A percentile compares a stretch with the other conserved stretches of the same genome.
Evolutionary conservation across 2,888 invertebrate genomes (phyloP).

Genomic region (Ormia ochracea): DNA sequence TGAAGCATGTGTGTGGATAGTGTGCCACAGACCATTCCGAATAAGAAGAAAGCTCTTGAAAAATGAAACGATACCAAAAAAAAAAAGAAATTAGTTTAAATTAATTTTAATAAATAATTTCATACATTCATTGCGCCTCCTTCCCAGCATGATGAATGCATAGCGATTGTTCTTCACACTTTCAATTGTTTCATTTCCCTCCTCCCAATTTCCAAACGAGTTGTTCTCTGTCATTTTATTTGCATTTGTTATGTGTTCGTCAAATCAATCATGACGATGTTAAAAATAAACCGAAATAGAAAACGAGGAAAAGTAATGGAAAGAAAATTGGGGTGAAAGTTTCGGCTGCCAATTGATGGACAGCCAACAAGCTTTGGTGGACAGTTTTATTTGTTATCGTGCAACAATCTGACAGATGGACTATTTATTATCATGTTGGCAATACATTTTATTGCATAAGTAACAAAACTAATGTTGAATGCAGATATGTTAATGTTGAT

Average conservation of each 20-base stretch:
- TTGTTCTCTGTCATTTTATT: constrained; percentile 43
- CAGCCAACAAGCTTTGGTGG: constrained; percentile 24
- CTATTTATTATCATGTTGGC: not conserved
- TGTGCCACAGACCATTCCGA: not conserved
- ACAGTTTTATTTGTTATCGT: constrained; percentile 40
- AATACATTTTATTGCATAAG: not conserved
- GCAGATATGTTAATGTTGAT: not conserved
- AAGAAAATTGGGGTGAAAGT: not conserved
- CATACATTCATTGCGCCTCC: constrained; percentile 2
- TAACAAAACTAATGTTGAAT: not conserved
- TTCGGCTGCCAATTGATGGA: constrained; percentile 34
- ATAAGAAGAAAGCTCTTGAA: not conserved
- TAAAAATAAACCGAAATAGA: not conserved
- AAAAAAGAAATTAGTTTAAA: constrained; percentile 27
- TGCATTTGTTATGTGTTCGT: constrained; percentile 41
- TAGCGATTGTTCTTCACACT: constrained; percentile 39
- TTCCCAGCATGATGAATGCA: constrained; percentile 17
- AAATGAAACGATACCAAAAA: not conserved
- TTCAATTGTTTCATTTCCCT: constrained; percentile 28
- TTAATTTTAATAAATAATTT: constrained; percentile 33
- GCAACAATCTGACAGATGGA: not conserved
- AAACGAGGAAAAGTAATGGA: not conserved
- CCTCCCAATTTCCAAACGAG: not conserved
- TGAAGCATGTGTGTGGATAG: not conserved
- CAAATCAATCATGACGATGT: constrained; percentile 46